Evolutionary conservation across 2,888 invertebrate species (phyloP).

Genomic region (Diabrotica balteata): DNA sequence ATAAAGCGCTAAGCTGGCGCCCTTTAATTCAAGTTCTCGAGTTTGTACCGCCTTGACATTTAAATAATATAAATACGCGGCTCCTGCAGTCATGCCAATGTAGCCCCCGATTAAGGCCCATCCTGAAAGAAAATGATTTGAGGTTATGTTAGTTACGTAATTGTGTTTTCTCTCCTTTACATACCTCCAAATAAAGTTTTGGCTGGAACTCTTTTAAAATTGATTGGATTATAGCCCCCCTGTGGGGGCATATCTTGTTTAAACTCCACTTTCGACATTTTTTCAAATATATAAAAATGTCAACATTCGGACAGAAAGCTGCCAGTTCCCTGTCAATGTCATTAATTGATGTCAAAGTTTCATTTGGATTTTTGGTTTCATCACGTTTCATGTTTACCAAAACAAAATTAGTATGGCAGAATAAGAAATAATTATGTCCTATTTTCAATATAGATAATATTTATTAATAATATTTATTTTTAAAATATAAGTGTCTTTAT

Average conservation of each 20-base stretch:
- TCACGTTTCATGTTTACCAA: no score
- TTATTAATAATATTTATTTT: no score
- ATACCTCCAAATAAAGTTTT: constrained; percentile 74
- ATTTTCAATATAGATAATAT: no score
- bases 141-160: constrained; percentile 43
- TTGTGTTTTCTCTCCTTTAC: constrained; percentile 31
- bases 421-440: no score
- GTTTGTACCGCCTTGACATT: constrained; percentile 64
- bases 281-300: constrained; percentile 3
- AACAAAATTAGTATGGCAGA: no score
- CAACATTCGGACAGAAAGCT: not conserved
- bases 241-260: constrained; percentile 92
- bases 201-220: constrained; percentile 75
- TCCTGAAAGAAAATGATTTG: constrained; percentile 60
- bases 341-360: no score
- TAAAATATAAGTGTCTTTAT: no score
- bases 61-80: constrained; percentile 66
- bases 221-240: constrained; percentile 87
- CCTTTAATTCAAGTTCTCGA: constrained; percentile 76
- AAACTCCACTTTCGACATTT: constrained; percentile 51
- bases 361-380: no score
- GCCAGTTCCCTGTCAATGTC: no score
- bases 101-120: constrained; percentile 70
- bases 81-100: constrained; percentile 65
- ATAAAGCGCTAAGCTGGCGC: constrained; percentile 76